Evolutionary conservation across 1,140 invertebrate genomes (phyloP), one percentile per base, ranked within the genome.

Genomic region (Ephestia elutella): DNA sequence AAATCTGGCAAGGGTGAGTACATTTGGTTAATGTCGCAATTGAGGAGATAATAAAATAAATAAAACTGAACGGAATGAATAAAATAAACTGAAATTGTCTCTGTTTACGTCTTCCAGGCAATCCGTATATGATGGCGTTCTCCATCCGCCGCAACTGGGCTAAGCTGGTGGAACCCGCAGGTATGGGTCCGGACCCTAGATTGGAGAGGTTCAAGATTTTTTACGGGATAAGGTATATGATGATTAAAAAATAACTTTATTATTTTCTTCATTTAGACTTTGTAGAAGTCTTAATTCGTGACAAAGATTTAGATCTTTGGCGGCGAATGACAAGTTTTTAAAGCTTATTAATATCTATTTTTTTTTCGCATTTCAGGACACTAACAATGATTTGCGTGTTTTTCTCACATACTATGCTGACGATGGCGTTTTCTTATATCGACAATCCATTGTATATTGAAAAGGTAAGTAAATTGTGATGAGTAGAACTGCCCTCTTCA

Each of bases 301-400:
- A n/a, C n/a, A n/a, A n/a, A n/a, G n/a, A n/a, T n/a, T n/a, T n/a
- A n/a, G n/a, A n/a, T n/a, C n/a, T n/a, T n/a, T n/a, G n/a, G n/a
- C n/a, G n/a, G n/a, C n/a, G n/a, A n/a, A n/a, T n/a, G n/a, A n/a
- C n/a, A n/a, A n/a, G n/a, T n/a, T n/a, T n/a, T n/a, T n/a, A n/a
- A n/a, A n/a, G n/a, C n/a, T n/a, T n/a, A n/a, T n/a, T n/a, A n/a
- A n/a, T 50, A 11, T 21, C 11, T 20, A n/a, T 21, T 13, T n/a
- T 20, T 44, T 30, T 56, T 10, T 62, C 57, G 55, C 57, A 56
- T 80, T 84, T 63, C 78, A 87, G 85, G 57, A 65, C 80, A 5
- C 68, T 87, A 71, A 86, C 85, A 1, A 83, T 87, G 75, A 30
- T 79, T 0, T 82, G 80, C 56, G 79, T 87, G 4, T 72, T 87